Base-by-base conservation (phyloP, 2,797 vertebrate species). In the Enteromius paludinosus region DNA sequence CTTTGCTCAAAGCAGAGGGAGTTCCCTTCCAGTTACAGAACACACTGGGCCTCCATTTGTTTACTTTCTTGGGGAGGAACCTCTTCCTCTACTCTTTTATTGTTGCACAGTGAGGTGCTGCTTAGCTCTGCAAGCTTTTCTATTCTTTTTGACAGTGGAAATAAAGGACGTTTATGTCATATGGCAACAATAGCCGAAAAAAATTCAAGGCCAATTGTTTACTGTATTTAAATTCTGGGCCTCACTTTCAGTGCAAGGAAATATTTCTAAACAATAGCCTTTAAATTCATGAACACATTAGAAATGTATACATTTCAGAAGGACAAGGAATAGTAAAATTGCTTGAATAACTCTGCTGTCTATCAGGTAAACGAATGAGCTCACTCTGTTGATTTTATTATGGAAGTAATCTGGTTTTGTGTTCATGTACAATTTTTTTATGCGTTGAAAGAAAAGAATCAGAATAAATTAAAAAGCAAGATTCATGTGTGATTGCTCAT, bases 31-130 rank as follows among this genome's bases (percentile, higher is more conserved):
- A 88, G 78, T 72, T 56, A 18, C 70, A 8, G 62, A 70, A 33
- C 74, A 38, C 89, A 84, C 76, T 43, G 75, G 85, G 88, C 79
- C 86, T 69, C 12, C 30, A 45, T 84, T 38, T 90, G 87, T 90
- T 91, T 92, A 88, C 86, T 47, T 90, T 90, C 52, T 70, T 43
- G 78, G 90, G 90, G 87, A 91, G 90, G 89, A 82, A 89, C 88
- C 87, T 89, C 89, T 93, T 91, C 90, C 91, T 89, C 78, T 76
- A 15, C 78, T n/a, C 33, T 15, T 10, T 87, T 83, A 90, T 93
- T 91, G 88, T 93, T 92, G 78, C 84, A 35, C 80, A 59, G 43
- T 41, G 61, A 76, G 74, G 5, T 41, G 65, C 87, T 89, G 38
- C 14, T 68, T 45, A 23, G 47, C 49, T 49, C 56, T 23, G 79